These are phyloP conservation scores for Pyxicephalus adspersus DNA, from an alignment of 2,113 vertebrate species.

Conservation along the genomic window DNA sequence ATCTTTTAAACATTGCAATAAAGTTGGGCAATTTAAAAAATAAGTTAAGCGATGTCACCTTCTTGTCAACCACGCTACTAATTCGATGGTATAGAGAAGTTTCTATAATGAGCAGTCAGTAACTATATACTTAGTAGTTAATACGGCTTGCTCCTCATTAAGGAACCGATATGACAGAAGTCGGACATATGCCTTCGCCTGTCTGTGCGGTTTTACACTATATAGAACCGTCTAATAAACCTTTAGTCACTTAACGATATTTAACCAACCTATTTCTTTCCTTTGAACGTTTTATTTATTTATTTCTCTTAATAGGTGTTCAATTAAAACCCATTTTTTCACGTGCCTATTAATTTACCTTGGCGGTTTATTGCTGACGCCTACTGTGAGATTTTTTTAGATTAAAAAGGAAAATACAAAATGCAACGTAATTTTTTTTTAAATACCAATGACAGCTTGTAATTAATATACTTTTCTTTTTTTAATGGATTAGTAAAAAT, in stretches of 20 bases:
- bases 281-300: slow-evolving; percentile 1
- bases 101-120: slow-evolving; percentile 62
- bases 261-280: slow-evolving; percentile 59
- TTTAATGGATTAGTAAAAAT: slow-evolving; percentile 55
- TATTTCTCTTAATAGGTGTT: slow-evolving; percentile 32
- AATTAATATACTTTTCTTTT: slow-evolving; percentile 49
- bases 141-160: slow-evolving; percentile 67
- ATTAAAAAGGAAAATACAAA: not conserved
- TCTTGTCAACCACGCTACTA: slow-evolving; percentile 68
- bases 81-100: slow-evolving; percentile 67
- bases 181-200: slow-evolving; percentile 58
- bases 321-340: slow-evolving; percentile 40
- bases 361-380: slow-evolving; percentile 34
- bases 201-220: slow-evolving; percentile 61
- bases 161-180: slow-evolving; percentile 63
- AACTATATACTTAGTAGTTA: slow-evolving; percentile 62
- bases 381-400: slow-evolving; percentile 34
- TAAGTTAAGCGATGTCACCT: slow-evolving; percentile 68
- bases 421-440: slow-evolving; percentile 12
- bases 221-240: slow-evolving; percentile 58
- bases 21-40: slow-evolving; percentile 71
- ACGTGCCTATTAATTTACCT: slow-evolving; percentile 29
- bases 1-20: slow-evolving; percentile 67
- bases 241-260: slow-evolving; percentile 65
- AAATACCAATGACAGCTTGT: slow-evolving; percentile 13